Evolutionary conservation across 1,140 invertebrate genomes (phyloP), one percentile per base, ranked within the genome.

Genomic region (Agraylea sexmaculata): DNA sequence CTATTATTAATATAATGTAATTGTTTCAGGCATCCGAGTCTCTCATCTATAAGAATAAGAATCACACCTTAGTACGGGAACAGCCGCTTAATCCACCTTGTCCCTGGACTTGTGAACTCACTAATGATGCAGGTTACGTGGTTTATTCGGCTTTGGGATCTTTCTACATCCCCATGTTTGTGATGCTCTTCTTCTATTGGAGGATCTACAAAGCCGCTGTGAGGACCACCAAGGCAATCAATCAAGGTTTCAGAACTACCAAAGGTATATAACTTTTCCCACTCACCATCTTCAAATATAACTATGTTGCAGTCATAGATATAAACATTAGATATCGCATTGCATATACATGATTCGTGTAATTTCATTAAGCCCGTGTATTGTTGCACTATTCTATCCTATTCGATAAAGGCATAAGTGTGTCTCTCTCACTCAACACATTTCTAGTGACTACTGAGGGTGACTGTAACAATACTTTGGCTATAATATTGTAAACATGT

Each of bases 151-250:
- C 91, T 2, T 74, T 93, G 16, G 89, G 91, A 6, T 93, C 89
- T 35, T 97, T 97, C 74, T 93, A 91, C 60, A 82, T 96, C 51
- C 92, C 93, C 8, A 91, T 92, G 79, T 77, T 91, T 49, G 81
- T 96, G 22, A 95, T 96, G 86, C 69, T 94, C 35, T 93, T 95
- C 71, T 88, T 97, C 66, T 96, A 97, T 65, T 90, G 88, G 75
- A 73, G 87, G 46, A 96, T 97, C 51, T 96, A 96, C 66, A 77
- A 82, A 40, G 89, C 89, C 1, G 90, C 90, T 12, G 78, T 88
- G 2, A 78, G 83, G 43, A 92, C 90, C 1, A 91, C 88, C 0
- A 78, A 79, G 47, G 87, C 88, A 19, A 87, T 93, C 51, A 90
- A 90, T 64, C 85, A 87, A 66, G 77, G 92, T 38, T 94, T 94